A percentile compares a stretch with the other conserved stretches of the same genome.
Conservation (phyloP, 2,797 vertebrate species). For the Meda fulgida region DNA sequence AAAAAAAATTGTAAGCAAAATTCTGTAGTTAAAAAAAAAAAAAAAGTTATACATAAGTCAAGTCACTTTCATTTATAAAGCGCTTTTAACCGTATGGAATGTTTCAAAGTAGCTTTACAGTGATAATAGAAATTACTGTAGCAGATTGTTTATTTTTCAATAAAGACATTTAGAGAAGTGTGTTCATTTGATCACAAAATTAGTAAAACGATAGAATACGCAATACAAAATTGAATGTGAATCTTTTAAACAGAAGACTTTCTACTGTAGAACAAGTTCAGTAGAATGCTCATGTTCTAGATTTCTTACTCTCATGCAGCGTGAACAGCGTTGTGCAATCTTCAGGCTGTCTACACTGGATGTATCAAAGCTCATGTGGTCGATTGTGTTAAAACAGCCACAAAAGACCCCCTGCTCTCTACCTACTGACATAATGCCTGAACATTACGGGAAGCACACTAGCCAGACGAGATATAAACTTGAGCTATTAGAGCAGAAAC, state of each 20-base stretch:
- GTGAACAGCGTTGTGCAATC: not conserved
- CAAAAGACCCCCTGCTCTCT: not conserved
- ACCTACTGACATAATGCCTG: not conserved
- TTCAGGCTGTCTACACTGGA: too few species aligned
- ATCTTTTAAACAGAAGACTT: not conserved
- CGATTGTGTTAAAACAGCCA: not conserved
- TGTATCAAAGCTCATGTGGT: too few species aligned
- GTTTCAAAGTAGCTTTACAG: too few species aligned
- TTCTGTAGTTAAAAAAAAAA: not conserved
- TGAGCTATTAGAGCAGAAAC: too few species aligned
- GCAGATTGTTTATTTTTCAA: too few species aligned
- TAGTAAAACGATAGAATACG: not conserved
- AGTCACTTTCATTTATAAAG: too few species aligned
- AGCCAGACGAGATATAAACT: too few species aligned
- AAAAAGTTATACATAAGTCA: too few species aligned
- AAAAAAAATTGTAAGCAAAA: not conserved
- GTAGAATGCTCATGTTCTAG: not conserved
- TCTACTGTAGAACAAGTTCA: constrained; percentile 30
- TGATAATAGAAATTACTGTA: too few species aligned
- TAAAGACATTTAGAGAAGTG: not conserved
- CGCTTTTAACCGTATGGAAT: too few species aligned
- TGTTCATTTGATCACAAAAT: not conserved
- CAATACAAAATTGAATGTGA: constrained; percentile 22
- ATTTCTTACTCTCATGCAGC: not conserved
- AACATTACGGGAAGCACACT: too few species aligned